A percentile compares a stretch with the other conserved stretches of the same genome.
These are phyloP conservation scores for Acrossocheilus fasciatus DNA, from an alignment of 2,797 vertebrate genomes.

Conservation along the genomic window DNA sequence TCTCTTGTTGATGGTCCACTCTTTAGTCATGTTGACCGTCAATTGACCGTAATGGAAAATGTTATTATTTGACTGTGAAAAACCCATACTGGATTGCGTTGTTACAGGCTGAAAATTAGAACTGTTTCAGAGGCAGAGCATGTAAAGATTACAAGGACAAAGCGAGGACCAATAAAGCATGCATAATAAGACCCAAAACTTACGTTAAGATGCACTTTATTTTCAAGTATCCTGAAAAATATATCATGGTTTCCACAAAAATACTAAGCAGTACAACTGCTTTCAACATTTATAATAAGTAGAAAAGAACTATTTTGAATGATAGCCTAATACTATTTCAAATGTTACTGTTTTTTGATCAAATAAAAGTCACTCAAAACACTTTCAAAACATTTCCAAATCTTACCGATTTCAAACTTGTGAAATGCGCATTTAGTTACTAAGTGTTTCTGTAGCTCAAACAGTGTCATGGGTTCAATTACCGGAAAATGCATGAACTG, in stretches of 20 bases:
- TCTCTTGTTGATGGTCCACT: background rate
- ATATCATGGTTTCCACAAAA: background rate
- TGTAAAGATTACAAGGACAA: background rate
- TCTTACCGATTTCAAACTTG: background rate
- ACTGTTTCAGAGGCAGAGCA: background rate
- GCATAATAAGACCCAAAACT: background rate
- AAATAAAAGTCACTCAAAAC: background rate
- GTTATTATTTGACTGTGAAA: no score
- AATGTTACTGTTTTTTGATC: background rate
- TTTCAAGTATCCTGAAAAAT: background rate
- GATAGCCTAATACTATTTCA: background rate
- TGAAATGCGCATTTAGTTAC: background rate
- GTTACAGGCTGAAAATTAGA: background rate
- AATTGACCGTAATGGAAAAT: background rate
- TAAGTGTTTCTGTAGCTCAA: no score
- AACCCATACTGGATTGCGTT: no score
- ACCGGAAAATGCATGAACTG: background rate
- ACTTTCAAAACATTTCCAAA: background rate
- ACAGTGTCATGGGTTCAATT: background rate
- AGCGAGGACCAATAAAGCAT: background rate
- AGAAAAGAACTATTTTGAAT: background rate
- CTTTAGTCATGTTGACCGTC: background rate
- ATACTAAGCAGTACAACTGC: background rate
- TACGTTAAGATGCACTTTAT: background rate
- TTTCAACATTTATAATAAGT: background rate